phyloP scores from a whole-genome alignment of 2,113 vertebrate genomes.

The Mola mola region DNA sequence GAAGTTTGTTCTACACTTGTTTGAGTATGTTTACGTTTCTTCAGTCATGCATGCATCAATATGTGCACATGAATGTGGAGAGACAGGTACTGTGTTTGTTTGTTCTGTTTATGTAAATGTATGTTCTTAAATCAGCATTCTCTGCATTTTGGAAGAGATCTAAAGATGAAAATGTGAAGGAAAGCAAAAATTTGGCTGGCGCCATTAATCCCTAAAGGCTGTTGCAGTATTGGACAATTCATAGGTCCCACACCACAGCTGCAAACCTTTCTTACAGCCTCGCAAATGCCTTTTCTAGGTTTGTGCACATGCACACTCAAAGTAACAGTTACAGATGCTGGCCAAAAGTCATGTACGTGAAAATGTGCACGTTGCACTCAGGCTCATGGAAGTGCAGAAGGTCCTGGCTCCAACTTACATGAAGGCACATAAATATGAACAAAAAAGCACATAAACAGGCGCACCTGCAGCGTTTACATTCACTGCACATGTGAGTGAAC shows the following conservation, averaged over 20 bases:
- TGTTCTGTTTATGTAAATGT: conserved; percentile 14
- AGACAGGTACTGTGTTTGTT: no score
- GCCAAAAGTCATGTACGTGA: no score
- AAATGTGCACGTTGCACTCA: neutral
- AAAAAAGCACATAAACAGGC: conserved; percentile 9
- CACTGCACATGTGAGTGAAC: conserved; percentile 1
- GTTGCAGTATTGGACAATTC: conserved; percentile 22
- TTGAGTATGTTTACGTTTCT: no score
- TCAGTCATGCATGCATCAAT: no score
- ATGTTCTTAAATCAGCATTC: conserved; percentile 10
- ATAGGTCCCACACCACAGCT: conserved; percentile 21
- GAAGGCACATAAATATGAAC: neutral
- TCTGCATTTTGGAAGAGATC: conserved; percentile 10
- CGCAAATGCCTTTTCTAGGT: neutral
- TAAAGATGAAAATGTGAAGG: conserved; percentile 2
- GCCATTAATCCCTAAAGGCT: conserved; percentile 22
- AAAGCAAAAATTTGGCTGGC: conserved; percentile 7
- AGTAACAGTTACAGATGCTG: neutral
- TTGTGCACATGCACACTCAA: neutral
- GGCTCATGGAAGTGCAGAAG: neutral
- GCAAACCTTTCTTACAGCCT: neutral
- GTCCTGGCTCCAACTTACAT: neutral
- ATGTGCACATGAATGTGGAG: no score
- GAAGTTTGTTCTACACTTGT: no score
- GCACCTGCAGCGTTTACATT: conserved; percentile 18